Conservation (phyloP, 2,797 vertebrate genomes). For the Sebastes oblongus region DNA sequence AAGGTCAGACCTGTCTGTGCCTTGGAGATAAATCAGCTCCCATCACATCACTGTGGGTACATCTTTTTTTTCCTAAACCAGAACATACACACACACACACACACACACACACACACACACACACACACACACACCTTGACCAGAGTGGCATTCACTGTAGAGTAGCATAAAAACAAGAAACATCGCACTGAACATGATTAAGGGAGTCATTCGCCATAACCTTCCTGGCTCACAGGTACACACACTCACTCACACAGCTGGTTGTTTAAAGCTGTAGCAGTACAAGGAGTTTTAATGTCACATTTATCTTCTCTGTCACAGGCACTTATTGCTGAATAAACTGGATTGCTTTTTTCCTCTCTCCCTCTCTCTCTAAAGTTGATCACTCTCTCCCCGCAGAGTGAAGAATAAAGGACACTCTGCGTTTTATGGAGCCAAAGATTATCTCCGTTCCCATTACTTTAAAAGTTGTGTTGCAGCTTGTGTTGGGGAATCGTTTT, state of each 20-base stretch:
- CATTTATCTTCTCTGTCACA: slow-evolving; percentile 61
- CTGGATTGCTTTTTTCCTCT: slow-evolving; percentile 15
- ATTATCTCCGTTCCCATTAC: slow-evolving; percentile 24
- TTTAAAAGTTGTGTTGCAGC: slow-evolving; percentile 28
- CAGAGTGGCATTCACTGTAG: slow-evolving; percentile 31
- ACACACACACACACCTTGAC: slow-evolving; percentile 8
- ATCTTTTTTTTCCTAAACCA: slow-evolving; percentile 33
- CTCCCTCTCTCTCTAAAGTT: not conserved
- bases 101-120: not conserved
- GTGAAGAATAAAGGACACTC: slow-evolving; percentile 22
- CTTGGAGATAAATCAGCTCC: slow-evolving; percentile 66
- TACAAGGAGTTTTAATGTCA: slow-evolving; percentile 52
- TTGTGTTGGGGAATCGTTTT: slow-evolving; percentile 13
- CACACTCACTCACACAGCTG: not conserved
- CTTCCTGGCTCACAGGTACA: not conserved
- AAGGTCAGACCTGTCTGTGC: slow-evolving; percentile 66
- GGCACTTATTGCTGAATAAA: slow-evolving; percentile 58
- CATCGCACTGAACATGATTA: slow-evolving; percentile 31
- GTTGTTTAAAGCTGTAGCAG: slow-evolving; percentile 19
- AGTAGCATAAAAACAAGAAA: slow-evolving; percentile 33
- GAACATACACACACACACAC: not conserved
- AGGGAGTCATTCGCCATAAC: slow-evolving; percentile 12
- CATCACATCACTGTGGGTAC: slow-evolving; percentile 56
- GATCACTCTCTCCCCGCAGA: not conserved
- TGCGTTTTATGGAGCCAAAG: slow-evolving; percentile 35